A percentile compares a stretch with the other conserved stretches of the same genome.
Conservation (phyloP, 2,113 vertebrate genomes). For the Meleagris gallopavo region DNA sequence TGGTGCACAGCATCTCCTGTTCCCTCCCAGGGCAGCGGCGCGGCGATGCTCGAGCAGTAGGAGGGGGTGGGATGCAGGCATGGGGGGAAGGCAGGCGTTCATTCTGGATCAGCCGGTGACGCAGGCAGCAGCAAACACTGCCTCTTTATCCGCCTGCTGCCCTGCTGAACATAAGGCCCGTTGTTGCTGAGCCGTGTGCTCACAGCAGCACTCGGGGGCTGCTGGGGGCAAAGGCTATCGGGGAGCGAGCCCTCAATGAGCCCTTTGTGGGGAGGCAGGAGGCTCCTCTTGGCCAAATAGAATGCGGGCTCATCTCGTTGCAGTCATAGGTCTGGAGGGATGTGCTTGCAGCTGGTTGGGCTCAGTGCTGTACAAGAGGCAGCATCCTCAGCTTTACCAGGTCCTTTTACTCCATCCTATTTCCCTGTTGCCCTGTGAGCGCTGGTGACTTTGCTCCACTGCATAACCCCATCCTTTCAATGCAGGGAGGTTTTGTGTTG, state of each 20-base stretch:
- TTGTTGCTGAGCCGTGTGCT: not conserved
- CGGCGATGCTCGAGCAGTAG: rapidly evolving
- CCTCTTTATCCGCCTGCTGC: not conserved
- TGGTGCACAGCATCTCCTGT: rapidly evolving
- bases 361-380: rapidly evolving
- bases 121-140: not conserved
- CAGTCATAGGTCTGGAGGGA: rapidly evolving
- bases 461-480: rapidly evolving
- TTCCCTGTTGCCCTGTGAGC: not conserved
- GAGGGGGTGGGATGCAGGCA: rapidly evolving
- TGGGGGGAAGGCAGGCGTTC: not conserved
- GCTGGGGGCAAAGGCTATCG: not conserved
- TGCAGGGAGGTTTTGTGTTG: not conserved
- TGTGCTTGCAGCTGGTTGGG: rapidly evolving
- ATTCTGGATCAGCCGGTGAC: rapidly evolving
- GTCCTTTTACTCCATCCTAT: not conserved
- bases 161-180: not conserved
- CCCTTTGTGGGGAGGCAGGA: not conserved
- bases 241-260: not conserved
- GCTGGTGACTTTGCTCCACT: not conserved
- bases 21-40: not conserved
- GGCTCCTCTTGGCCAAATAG: rapidly evolving
- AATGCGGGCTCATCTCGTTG: rapidly evolving
- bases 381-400: rapidly evolving
- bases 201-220: not conserved